Percentiles rank a stretch among this genome's conserved stretches.
These are phyloP conservation scores for Gymnogyps californianus DNA, from an alignment of 2,113 vertebrate species.

Conservation along the genomic window DNA sequence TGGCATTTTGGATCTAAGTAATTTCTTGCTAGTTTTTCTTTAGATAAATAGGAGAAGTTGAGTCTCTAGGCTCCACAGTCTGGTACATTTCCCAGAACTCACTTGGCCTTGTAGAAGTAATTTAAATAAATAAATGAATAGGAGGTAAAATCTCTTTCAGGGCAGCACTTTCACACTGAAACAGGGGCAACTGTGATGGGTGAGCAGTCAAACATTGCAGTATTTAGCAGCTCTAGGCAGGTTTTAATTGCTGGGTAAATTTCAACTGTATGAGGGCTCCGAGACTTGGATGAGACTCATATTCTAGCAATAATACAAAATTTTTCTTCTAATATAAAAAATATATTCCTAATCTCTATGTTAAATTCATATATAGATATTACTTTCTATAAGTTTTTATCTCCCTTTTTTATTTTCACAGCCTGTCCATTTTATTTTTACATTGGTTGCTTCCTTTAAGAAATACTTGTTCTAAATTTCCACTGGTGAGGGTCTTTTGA, in stretches of 20 bases:
- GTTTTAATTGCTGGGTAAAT: not conserved
- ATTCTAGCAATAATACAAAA: not conserved
- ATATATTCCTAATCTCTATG: not conserved
- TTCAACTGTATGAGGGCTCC: not conserved
- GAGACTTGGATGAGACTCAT: not conserved
- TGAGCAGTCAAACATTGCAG: not conserved
- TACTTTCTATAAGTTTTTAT: not conserved
- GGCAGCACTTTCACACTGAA: not conserved
- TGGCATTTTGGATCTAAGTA: not conserved
- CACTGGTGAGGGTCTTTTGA: not conserved
- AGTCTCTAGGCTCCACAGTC: not conserved
- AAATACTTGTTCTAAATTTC: not conserved
- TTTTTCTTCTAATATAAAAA: not conserved
- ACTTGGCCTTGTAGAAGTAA: not conserved
- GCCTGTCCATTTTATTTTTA: not conserved
- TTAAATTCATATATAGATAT: not conserved
- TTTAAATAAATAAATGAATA: slow-evolving; percentile 6
- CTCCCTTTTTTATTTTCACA: not conserved
- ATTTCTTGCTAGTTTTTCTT: not conserved
- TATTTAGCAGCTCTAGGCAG: not conserved
- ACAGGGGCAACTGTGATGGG: not conserved
- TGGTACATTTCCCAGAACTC: not conserved
- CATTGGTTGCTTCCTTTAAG: not conserved
- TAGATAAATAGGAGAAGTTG: not conserved
- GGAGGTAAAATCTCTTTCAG: not conserved